phyloP scores from a whole-genome alignment of 2,113 vertebrate species.

The zebrafish (Danio rerio) region GRCz12tu NC_133197.1:5362001-5362500 shows the following conservation, averaged over 20 bases:
- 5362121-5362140: too few relatives aligned
- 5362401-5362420: too few relatives aligned
- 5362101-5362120: slow-evolving; percentile 69
- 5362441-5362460: background rate
- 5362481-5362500: slow-evolving; percentile 78
- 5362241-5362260: too few relatives aligned
- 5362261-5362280: too few relatives aligned
- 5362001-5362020: background rate
- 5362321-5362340: too few relatives aligned
- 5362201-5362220: background rate
- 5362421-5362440: background rate
- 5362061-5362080: slow-evolving; percentile 66
- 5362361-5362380: too few relatives aligned
- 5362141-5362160: slow-evolving; percentile 76
- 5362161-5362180: slow-evolving; percentile 77
- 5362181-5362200: background rate
- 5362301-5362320: too few relatives aligned
- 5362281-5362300: too few relatives aligned
- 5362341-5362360: too few relatives aligned
- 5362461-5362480: slow-evolving; percentile 68
- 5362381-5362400: too few relatives aligned
- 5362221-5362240: too few relatives aligned
- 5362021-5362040: background rate
- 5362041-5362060: background rate
- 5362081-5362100: slow-evolving; percentile 82